phyloP scores from a whole-genome alignment of 2,797 vertebrate genomes.

The Paratrypauchen microcephalus region DNA sequence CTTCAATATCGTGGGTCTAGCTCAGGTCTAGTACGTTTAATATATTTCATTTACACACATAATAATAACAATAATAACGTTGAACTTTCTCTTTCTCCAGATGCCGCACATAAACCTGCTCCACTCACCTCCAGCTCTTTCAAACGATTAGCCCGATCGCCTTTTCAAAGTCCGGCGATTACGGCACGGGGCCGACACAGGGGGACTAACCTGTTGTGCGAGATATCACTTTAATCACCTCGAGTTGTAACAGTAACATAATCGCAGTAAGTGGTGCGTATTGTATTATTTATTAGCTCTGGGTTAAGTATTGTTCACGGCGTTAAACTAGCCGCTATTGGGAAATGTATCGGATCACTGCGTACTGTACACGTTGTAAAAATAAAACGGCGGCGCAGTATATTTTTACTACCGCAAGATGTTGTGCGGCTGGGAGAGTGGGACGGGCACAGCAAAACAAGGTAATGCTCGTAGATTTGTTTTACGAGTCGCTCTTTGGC shows the following conservation, averaged over 20 bases:
- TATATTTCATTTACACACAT: not conserved
- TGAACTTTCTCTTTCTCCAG: not conserved
- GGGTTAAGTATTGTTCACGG: not conserved
- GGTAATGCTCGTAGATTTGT: slow-evolving; percentile 6
- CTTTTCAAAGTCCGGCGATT: slow-evolving; percentile 20
- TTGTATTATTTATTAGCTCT: not conserved
- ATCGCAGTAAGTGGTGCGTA: not conserved
- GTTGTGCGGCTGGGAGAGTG: not conserved
- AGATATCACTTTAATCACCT: slow-evolving; percentile 8
- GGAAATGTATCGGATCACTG: not conserved
- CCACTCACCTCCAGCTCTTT: slow-evolving; percentile 24
- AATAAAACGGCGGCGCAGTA: slow-evolving; percentile 12
- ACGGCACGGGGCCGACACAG: slow-evolving; percentile 16
- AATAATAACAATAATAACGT: not conserved
- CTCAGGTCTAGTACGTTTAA: not conserved
- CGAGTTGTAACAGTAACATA: no score
- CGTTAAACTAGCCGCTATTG: not conserved
- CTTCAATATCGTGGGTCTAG: not conserved
- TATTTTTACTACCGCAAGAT: slow-evolving; percentile 13
- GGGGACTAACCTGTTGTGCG: not conserved
- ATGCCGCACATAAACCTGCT: not conserved
- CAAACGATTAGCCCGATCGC: slow-evolving; percentile 52
- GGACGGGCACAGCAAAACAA: not conserved
- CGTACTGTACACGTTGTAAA: not conserved
- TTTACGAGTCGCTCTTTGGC: not conserved